Conservation (phyloP, 2,797 vertebrate genomes). For the Squalus acanthias region DNA sequence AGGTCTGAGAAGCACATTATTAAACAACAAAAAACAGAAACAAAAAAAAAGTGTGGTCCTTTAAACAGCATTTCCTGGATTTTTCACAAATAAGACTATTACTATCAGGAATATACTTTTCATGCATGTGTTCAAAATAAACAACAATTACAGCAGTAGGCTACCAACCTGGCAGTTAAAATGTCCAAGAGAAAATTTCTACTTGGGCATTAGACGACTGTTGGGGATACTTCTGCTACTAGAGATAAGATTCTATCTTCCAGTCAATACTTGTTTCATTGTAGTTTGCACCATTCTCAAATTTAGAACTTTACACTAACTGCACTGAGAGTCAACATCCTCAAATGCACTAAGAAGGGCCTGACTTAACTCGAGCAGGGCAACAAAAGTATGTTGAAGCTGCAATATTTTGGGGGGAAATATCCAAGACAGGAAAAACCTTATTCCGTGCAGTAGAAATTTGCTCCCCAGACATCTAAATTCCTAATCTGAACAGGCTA, state of each 20-base stretch:
- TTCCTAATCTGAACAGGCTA: background rate
- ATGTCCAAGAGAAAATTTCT: background rate
- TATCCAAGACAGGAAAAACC: background rate
- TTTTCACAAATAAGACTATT: background rate
- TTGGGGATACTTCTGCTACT: background rate
- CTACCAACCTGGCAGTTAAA: background rate
- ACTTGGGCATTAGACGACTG: background rate
- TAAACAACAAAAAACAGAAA: background rate
- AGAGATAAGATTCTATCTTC: background rate
- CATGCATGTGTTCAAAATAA: background rate
- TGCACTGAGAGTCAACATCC: background rate
- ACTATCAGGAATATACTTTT: background rate
- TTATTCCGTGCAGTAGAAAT: background rate
- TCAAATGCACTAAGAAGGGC: background rate
- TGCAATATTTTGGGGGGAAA: background rate
- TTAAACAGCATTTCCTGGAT: background rate
- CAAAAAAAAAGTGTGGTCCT: background rate
- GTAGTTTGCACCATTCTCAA: background rate
- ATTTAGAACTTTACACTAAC: background rate
- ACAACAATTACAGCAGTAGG: background rate
- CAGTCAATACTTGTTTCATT: background rate
- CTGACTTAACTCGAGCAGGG: background rate
- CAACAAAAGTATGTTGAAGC: background rate
- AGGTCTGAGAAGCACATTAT: background rate
- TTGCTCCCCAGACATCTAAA: background rate